These are phyloP conservation scores for Chalcosyrphus nemorum DNA, from an alignment of 2,888 invertebrate species.

Conservation along the genomic window DNA sequence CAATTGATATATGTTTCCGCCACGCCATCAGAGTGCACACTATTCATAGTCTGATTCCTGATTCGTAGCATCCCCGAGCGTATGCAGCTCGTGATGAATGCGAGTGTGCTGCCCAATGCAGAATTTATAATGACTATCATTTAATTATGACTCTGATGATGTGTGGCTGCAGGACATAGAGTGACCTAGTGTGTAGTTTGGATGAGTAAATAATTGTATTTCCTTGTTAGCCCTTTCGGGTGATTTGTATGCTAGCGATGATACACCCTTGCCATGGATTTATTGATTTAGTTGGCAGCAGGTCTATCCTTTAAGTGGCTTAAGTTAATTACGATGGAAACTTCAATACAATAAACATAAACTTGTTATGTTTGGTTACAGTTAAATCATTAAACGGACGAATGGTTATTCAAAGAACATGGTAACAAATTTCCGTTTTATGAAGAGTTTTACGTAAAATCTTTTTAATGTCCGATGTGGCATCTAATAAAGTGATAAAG, in stretches of 20 bases:
- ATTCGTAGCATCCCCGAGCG: not conserved
- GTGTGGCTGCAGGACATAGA: slow-evolving; percentile 60
- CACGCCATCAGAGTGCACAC: slow-evolving; percentile 64
- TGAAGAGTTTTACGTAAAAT: too few species aligned
- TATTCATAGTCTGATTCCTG: slow-evolving; percentile 9
- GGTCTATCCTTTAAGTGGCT: not conserved
- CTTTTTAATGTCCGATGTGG: too few species aligned
- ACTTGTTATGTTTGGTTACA: slow-evolving; percentile 29
- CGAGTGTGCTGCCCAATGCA: slow-evolving; percentile 59
- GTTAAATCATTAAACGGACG: slow-evolving; percentile 48
- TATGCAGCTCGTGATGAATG: slow-evolving; percentile 49
- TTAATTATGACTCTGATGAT: slow-evolving; percentile 66
- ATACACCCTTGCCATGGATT: slow-evolving; percentile 54
- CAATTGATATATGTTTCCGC: slow-evolving; percentile 72
- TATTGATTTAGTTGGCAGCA: slow-evolving; percentile 43
- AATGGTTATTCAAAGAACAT: too few species aligned
- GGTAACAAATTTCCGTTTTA: too few species aligned
- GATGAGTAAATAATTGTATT: slow-evolving; percentile 34
- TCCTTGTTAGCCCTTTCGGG: slow-evolving; percentile 51
- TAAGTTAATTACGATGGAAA: too few species aligned
- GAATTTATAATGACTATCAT: slow-evolving; percentile 69
- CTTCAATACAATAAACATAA: slow-evolving; percentile 10
- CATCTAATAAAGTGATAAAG: too few species aligned
- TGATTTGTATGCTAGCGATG: slow-evolving; percentile 50
- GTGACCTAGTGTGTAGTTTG: slow-evolving; percentile 59